Base-by-base conservation (phyloP, 1,140 invertebrate genomes). In the Pachypeltis micranthus region DNA sequence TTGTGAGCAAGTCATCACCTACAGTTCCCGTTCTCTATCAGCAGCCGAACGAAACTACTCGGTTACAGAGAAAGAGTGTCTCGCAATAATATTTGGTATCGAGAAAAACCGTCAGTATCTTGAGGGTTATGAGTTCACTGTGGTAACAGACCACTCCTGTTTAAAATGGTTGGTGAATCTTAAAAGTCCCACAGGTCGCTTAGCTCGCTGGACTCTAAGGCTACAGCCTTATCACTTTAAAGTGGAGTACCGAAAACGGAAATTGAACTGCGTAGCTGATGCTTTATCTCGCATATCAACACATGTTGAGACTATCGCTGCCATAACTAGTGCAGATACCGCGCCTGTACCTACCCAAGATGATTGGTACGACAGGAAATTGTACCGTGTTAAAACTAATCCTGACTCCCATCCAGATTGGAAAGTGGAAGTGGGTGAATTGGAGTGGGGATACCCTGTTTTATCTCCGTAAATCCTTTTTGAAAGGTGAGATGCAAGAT, bases 21-120 rank as follows among this genome's bases (percentile, higher is more conserved):
- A 78, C 63, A 76, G 75, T 16, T 75, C 75, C 64, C 39, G 75
- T n/a, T 63, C 65, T 0, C 63, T 79, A 7, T 66, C 47, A 12
- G 60, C 60, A 12, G 39, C 66, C 10, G 76, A 80, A 69, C 65
- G 44, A 44, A 77, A 78, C 25, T 80, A 77, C 63, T 66, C 65
- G 1, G 69, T 69, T 3, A 76, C 74, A 0, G 77, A 81, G 67
- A 65, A 69, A 58, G 77, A 81, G 71, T 73, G 72, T 59, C 65
- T 66, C 2, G 76, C 74, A 2, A 67, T 79, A 21, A 55, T 79
- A 1, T 72, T 69, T 67, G 72, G 71, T 1, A 67, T 78, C 0
- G 66, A 74, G 47, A 70, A 75, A 28, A 10, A 39, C 31, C 31
- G 31, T 39, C 16, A 16, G 7, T 39, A 39, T 39, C 16, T 39